Evolutionary conservation across 2,797 vertebrate genomes (phyloP).

Genomic region (Aphelocoma californica): DNA sequence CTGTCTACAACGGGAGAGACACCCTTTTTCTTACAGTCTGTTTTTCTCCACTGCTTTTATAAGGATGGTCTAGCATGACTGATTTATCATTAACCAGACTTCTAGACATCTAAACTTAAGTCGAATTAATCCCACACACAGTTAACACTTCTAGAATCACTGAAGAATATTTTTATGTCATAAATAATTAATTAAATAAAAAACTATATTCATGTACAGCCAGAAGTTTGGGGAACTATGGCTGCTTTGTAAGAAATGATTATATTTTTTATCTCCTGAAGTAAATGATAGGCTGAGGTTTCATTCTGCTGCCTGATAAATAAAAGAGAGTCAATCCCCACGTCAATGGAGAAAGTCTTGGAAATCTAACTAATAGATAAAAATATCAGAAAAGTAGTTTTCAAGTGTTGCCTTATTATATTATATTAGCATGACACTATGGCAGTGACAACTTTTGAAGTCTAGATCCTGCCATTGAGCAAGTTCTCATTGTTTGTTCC

Average conservation of each 20-base stretch:
- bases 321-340: neutral
- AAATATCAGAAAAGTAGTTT: neutral
- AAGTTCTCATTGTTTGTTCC: neutral
- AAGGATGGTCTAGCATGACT: neutral
- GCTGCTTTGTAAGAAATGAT: neutral
- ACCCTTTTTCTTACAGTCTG: neutral
- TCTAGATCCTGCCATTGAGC: neutral
- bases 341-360: neutral
- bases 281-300: neutral
- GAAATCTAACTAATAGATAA: neutral
- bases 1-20: neutral
- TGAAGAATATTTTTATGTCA: neutral
- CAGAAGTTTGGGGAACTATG: neutral
- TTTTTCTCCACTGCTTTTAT: neutral
- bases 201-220: fast-evolving
- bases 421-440: neutral
- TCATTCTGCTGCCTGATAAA: neutral
- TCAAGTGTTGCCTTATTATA: neutral
- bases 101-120: neutral
- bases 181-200: neutral
- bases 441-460: neutral
- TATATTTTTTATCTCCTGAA: neutral
- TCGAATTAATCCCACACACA: neutral
- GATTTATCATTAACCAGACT: neutral
- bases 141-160: neutral